Evolutionary conservation across 2,797 vertebrate genomes (phyloP).

Genomic region (Clarias platycephalus): DNA sequence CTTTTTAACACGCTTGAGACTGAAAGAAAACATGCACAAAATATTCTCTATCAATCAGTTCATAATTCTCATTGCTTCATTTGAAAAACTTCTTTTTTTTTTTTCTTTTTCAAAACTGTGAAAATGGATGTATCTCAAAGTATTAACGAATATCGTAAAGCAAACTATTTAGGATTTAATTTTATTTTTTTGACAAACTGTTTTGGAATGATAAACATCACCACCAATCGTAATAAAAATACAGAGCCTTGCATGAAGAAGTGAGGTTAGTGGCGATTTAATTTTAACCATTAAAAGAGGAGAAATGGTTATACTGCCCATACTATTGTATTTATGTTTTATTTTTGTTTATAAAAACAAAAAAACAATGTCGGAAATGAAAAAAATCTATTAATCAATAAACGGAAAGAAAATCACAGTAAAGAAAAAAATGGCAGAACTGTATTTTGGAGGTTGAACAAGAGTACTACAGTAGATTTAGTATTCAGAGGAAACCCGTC

Average conservation of each 20-base stretch:
- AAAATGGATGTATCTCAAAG: no score
- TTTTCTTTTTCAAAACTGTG: no score
- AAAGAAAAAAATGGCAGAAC: not conserved
- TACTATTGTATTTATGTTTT: no score
- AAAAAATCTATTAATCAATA: not conserved
- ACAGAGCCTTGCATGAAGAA: not conserved
- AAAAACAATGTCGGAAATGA: not conserved
- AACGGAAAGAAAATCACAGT: not conserved
- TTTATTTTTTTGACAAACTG: not conserved
- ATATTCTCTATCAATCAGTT: no score
- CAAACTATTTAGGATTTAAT: not conserved
- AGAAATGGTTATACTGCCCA: no score
- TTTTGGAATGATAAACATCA: not conserved
- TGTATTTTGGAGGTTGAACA: not conserved
- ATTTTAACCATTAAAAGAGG: not conserved
- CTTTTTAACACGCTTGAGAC: no score
- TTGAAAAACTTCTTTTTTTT: no score
- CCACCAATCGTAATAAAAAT: not conserved
- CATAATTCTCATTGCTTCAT: no score
- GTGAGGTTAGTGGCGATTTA: not conserved
- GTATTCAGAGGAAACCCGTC: not conserved
- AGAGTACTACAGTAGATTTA: not conserved
- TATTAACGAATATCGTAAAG: not conserved
- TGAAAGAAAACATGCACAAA: no score
- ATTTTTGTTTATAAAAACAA: no score